phyloP scores from a whole-genome alignment of 2,888 invertebrate genomes.

The Hyppa rectilinea region DNA sequence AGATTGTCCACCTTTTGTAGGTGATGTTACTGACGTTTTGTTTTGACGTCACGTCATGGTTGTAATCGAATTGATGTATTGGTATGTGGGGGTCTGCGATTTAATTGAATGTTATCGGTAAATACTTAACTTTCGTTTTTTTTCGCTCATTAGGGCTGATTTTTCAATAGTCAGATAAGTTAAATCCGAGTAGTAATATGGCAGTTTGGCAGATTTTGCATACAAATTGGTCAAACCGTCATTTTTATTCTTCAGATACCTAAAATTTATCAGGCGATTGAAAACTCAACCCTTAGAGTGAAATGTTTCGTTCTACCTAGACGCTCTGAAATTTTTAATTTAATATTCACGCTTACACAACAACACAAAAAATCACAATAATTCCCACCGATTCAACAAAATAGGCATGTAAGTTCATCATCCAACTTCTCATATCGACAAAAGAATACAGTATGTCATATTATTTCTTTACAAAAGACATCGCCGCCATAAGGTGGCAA shows the following conservation, averaged over 20 bases:
- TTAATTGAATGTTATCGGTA: neutral
- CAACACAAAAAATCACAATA: conserved; percentile 16
- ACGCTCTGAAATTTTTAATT: neutral
- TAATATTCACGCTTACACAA: neutral
- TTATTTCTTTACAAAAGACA: conserved; percentile 77
- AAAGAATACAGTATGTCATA: conserved; percentile 67
- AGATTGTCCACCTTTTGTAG: conserved; percentile 59
- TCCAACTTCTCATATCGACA: conserved; percentile 38
- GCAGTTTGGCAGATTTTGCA: too few species aligned
- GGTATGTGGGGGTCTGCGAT: neutral
- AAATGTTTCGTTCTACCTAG: neutral
- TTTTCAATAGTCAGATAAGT: too few species aligned
- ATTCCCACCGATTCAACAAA: conserved; percentile 45
- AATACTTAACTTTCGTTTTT: too few species aligned
- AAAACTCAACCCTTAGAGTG: too few species aligned
- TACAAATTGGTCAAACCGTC: too few species aligned
- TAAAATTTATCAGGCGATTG: too few species aligned
- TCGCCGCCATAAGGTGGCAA: conserved; percentile 89
- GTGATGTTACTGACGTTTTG: conserved; percentile 36
- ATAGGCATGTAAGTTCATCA: conserved; percentile 51
- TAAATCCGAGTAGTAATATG: too few species aligned
- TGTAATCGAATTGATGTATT: conserved; percentile 3
- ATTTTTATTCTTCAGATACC: too few species aligned
- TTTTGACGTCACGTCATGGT: conserved; percentile 35
- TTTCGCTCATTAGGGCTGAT: too few species aligned